Evolutionary conservation across 2,797 vertebrate species (phyloP).

Genomic region (Phoeniculus purpureus): DNA sequence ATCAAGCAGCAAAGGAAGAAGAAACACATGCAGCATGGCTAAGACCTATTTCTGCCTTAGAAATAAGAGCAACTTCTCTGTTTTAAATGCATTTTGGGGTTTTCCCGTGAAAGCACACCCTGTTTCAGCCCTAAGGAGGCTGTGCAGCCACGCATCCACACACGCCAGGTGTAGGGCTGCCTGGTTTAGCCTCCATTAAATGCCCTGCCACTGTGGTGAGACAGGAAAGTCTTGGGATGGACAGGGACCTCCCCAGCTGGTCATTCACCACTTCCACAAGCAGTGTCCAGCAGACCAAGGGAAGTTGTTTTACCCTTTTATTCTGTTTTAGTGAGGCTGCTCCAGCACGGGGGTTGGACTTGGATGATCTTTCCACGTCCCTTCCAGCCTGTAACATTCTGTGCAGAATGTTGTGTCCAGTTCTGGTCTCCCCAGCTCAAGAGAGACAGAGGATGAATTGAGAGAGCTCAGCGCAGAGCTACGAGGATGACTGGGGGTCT

Average conservation of each 20-base stretch:
- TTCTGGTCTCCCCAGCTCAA: too few species aligned
- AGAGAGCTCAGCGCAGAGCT: too few species aligned
- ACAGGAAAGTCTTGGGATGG: not conserved
- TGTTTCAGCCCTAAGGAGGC: not conserved
- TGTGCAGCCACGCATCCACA: not conserved
- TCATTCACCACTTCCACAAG: not conserved
- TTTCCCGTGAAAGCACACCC: not conserved
- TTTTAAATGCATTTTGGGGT: not conserved
- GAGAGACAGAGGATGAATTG: too few species aligned
- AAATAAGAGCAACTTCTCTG: not conserved
- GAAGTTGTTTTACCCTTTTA: too few species aligned
- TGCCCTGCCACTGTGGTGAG: not conserved
- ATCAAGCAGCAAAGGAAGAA: not conserved
- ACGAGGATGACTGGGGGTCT: too few species aligned
- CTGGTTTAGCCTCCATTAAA: not conserved
- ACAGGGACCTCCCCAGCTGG: not conserved
- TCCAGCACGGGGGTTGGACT: too few species aligned
- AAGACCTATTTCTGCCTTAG: not conserved
- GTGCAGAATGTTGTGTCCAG: too few species aligned
- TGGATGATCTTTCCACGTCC: too few species aligned
- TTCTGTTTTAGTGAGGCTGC: too few species aligned
- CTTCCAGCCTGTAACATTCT: too few species aligned
- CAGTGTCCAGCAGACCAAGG: too few species aligned
- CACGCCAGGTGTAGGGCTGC: not conserved
- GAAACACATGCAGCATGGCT: accelerated